Evolutionary conservation across 2,113 vertebrate genomes (phyloP).

Genomic region (Albula goreensis): DNA sequence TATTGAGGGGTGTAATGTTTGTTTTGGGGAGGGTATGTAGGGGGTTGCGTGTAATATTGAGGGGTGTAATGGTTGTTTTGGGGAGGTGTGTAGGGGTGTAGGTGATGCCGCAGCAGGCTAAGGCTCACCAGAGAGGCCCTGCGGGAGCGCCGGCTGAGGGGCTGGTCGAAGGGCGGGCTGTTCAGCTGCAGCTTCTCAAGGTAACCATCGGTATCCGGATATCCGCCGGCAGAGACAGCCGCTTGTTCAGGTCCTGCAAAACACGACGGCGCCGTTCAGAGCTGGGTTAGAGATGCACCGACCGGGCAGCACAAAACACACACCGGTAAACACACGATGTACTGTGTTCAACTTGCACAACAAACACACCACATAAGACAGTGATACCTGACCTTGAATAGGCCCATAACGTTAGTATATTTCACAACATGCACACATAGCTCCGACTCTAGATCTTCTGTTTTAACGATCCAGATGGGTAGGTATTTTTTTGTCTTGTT

Average conservation of each 20-base stretch:
- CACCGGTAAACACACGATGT: too few species aligned
- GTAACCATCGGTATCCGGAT: slow-evolving; percentile 96
- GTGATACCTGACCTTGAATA: too few species aligned
- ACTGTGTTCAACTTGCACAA: too few species aligned
- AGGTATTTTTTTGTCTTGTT: too few species aligned
- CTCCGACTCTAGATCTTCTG: too few species aligned
- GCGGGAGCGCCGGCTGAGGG: slow-evolving; percentile 92
- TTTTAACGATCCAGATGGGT: too few species aligned
- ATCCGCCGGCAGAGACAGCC: slow-evolving; percentile 93
- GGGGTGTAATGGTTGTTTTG: too few species aligned
- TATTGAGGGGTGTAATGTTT: background rate
- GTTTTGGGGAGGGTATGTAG: background rate
- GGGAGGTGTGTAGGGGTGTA: background rate
- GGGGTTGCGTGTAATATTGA: too few species aligned
- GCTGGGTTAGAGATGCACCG: background rate
- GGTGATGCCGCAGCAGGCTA: background rate
- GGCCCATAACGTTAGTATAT: too few species aligned
- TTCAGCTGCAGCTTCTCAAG: slow-evolving; percentile 95
- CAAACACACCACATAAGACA: too few species aligned
- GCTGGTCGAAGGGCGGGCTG: slow-evolving; percentile 92
- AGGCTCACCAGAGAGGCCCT: slow-evolving; percentile 88
- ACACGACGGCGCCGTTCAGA: background rate
- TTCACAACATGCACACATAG: too few species aligned
- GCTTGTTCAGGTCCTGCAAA: slow-evolving; percentile 92
- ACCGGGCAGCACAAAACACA: too few species aligned